Percentiles rank a stretch among this genome's conserved stretches.
phyloP scores from a whole-genome alignment of 2,797 vertebrate species.

The Esox masquinongy region DNA sequence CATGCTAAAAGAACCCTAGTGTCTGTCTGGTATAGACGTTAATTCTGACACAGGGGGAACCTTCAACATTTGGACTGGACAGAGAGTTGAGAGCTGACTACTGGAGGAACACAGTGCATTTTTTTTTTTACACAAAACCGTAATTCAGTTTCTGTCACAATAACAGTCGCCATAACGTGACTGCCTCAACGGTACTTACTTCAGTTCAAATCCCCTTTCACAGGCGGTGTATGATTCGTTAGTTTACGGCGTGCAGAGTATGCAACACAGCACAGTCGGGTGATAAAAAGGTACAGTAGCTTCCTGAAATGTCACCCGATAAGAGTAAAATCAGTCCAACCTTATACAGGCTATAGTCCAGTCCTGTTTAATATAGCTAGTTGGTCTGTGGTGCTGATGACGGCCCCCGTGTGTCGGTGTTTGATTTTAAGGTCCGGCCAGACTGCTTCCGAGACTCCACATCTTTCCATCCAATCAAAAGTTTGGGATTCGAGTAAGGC shows the following conservation, averaged over 20 bases:
- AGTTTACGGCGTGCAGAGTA: neutral
- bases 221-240: neutral
- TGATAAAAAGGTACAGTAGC: neutral
- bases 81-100: neutral
- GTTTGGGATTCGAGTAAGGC: slow-evolving; percentile 5
- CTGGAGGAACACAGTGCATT: neutral
- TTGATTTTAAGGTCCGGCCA: slow-evolving; percentile 42
- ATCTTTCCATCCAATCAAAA: slow-evolving; percentile 53
- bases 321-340: slow-evolving; percentile 15
- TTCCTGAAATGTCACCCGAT: slow-evolving; percentile 4
- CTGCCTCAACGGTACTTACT: slow-evolving; percentile 63
- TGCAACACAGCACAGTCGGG: too few species aligned
- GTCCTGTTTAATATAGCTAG: slow-evolving; percentile 32
- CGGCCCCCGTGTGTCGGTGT: slow-evolving; percentile 9
- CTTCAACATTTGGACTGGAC: neutral
- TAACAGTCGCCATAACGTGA: slow-evolving; percentile 22
- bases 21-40: too few species aligned
- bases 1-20: neutral
- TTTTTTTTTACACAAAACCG: neutral
- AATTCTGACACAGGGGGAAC: neutral
- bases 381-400: slow-evolving; percentile 14
- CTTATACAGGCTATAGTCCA: slow-evolving; percentile 39
- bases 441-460: slow-evolving; percentile 45
- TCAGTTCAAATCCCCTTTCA: slow-evolving; percentile 32
- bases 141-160: neutral